Evolutionary conservation across 2,797 vertebrate genomes (phyloP).

Genomic region (Australoheros facetus): DNA sequence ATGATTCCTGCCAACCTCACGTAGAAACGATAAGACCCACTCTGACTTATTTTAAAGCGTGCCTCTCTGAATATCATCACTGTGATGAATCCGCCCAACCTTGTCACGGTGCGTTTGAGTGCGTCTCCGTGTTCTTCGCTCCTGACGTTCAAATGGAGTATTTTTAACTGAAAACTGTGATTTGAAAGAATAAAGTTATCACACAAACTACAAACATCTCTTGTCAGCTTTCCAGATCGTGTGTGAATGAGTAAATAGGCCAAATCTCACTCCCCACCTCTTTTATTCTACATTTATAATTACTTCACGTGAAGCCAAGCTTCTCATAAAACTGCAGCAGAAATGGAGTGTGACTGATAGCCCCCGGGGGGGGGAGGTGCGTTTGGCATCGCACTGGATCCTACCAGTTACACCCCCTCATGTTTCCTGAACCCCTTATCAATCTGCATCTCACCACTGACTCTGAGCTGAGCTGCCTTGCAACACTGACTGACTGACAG

Average conservation of each 20-base stretch:
- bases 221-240: neutral
- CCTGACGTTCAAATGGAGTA: constrained; percentile 24
- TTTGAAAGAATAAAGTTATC: constrained; percentile 61
- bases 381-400: constrained; percentile 33
- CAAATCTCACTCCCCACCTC: neutral
- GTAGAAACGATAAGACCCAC: constrained; percentile 21
- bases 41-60: constrained; percentile 35
- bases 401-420: constrained; percentile 53
- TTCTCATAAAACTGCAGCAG: constrained; percentile 12
- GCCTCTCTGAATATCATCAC: constrained; percentile 41
- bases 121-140: constrained; percentile 17
- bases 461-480: constrained; percentile 25
- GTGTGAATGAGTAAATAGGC: neutral
- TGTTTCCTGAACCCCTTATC: constrained; percentile 31
- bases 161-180: constrained; percentile 53
- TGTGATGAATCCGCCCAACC: constrained; percentile 29
- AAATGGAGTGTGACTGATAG: constrained; percentile 32
- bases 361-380: constrained; percentile 19
- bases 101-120: constrained; percentile 10
- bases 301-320: neutral
- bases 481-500: constrained; percentile 43
- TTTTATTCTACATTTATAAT: constrained; percentile 8
- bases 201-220: neutral
- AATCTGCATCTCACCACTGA: constrained; percentile 44
- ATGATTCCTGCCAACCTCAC: constrained; percentile 22